A percentile compares a stretch with the other conserved stretches of the same genome.
phyloP scores from a whole-genome alignment of 2,797 vertebrate genomes.

The Ataeniobius toweri region DNA sequence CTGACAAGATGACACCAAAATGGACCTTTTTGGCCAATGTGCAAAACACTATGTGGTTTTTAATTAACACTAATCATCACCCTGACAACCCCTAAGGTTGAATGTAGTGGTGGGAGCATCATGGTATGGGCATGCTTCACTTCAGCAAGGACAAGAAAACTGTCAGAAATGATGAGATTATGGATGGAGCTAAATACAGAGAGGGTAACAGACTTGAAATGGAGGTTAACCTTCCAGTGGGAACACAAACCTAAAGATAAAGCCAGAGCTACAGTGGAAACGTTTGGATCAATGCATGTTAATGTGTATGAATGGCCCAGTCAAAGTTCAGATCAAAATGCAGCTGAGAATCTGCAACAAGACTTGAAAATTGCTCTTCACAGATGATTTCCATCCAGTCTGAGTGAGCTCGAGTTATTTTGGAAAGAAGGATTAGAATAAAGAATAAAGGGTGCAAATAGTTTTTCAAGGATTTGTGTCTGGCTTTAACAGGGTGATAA shows the following conservation, averaged over 20 bases:
- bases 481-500: background rate
- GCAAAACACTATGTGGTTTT: background rate
- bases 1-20: background rate
- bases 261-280: background rate
- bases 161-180: background rate
- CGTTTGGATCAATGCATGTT: background rate
- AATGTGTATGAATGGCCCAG: too few species aligned
- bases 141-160: background rate
- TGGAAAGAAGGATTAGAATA: background rate
- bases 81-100: background rate
- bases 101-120: background rate
- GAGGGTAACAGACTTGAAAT: background rate
- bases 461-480: background rate
- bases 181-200: background rate
- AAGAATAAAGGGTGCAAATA: background rate
- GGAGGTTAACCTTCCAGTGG: background rate
- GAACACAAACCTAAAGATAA: background rate
- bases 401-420: background rate
- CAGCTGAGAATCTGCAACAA: background rate
- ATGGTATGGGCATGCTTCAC: background rate
- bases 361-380: background rate
- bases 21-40: background rate
- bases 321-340: background rate
- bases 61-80: background rate
- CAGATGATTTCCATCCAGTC: background rate